Evolutionary conservation across 1,140 invertebrate genomes (phyloP), one percentile per base, ranked within the genome.

Genomic region (Zophobas atratus): DNA sequence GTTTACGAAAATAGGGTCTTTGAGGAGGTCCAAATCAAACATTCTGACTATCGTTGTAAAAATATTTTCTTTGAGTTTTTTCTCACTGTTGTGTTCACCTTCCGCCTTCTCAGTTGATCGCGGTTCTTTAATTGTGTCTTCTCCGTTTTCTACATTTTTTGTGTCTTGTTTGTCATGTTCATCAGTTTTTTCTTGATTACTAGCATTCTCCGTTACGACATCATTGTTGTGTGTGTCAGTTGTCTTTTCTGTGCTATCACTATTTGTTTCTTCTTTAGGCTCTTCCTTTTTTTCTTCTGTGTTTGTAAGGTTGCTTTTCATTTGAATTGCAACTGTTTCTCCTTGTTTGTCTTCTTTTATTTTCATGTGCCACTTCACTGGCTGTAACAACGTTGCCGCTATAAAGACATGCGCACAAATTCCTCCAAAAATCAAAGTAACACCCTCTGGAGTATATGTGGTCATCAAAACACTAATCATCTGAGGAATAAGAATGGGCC

Each of bases 1-100:
- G 81, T 92, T 93, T 1, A 93, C 88, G 77, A 91, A 93, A 2
- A 90, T 89, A 2, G 89, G 89, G 84, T 94, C 92, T 79, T 89
- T 88, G 55, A 93, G 81, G 20, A 94, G 85, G 82, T 92, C 90
- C 67, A 94, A 85, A 82, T 93, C 92, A 78, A 93, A 93, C 73
- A 92, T 91, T 1, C 90, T 86, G 0, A 89, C 81, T 36, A 92
- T 75, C 89, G 89, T 79, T 89, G 83, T 32, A 87, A 84, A 43
- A 90, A 89, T 79, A 70, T 49, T 33, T 80, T 76, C 8, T 75
- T 81, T 33, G 76, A 48, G 4, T 72, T 49, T 70, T 51, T 82
- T 77, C 82, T 5, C 56, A 20, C 55, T 57, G 6, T 39, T 75
- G 0, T 49, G 71, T 55, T 20, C 5, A 41, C 49, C 56, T 20